These are phyloP conservation scores for Ips typographus DNA, from an alignment of 1,140 invertebrate species.

Conservation along the genomic window DNA sequence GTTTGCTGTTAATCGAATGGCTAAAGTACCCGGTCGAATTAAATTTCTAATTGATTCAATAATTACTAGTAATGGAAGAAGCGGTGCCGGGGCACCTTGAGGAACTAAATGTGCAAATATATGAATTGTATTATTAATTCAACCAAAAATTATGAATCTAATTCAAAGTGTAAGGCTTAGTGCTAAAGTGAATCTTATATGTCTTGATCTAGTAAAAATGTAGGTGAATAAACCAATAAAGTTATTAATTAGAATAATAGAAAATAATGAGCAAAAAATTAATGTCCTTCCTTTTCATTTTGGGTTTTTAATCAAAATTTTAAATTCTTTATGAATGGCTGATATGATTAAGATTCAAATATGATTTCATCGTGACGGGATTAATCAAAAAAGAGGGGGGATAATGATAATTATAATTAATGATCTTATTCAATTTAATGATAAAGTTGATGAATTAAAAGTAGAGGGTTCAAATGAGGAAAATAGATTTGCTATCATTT, in stretches of 20 bases:
- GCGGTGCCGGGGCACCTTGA: slow-evolving; percentile 56
- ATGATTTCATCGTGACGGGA: slow-evolving; percentile 54
- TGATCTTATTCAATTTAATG: slow-evolving; percentile 59
- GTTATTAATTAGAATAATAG: slow-evolving; percentile 62
- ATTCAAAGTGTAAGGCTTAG: slow-evolving; percentile 62
- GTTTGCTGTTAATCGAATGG: slow-evolving; percentile 66
- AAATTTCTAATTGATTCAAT: slow-evolving; percentile 63
- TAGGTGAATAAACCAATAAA: slow-evolving; percentile 66
- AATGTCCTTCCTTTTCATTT: slow-evolving; percentile 53
- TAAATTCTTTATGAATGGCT: slow-evolving; percentile 57
- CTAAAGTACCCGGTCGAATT: slow-evolving; percentile 65
- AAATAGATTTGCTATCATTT: slow-evolving; percentile 61
- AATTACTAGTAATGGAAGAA: slow-evolving; percentile 60
- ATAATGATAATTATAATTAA: slow-evolving; percentile 55
- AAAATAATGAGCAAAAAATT: slow-evolving; percentile 59
- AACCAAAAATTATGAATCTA: slow-evolving; percentile 60
- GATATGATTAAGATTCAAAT: slow-evolving; percentile 53
- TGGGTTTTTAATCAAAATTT: slow-evolving; percentile 53
- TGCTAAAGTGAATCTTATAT: slow-evolving; percentile 58
- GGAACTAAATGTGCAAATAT: slow-evolving; percentile 66
- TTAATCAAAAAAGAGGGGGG: slow-evolving; percentile 54
- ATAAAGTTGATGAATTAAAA: slow-evolving; percentile 48
- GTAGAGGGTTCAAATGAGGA: slow-evolving; percentile 58
- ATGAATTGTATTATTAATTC: slow-evolving; percentile 56
- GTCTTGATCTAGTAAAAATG: slow-evolving; percentile 65